phyloP scores from a whole-genome alignment of 2,797 vertebrate genomes.

The Epinephelus awoara region DNA sequence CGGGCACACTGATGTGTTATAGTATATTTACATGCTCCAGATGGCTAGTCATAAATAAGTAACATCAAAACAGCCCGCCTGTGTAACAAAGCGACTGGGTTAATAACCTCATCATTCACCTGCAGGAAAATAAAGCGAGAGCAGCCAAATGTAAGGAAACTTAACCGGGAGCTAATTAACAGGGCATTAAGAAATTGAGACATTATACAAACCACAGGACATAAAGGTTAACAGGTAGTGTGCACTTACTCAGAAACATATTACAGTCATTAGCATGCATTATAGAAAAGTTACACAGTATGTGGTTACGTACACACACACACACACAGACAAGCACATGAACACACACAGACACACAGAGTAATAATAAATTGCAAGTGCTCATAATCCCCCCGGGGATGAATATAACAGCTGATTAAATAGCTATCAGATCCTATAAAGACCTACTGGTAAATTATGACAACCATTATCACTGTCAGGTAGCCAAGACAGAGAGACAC shows the following conservation, averaged over 20 bases:
- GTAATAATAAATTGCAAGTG: slow-evolving; percentile 37
- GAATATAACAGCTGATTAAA: slow-evolving; percentile 65
- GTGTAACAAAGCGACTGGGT: slow-evolving; percentile 4
- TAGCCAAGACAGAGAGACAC: slow-evolving; percentile 26
- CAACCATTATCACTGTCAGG: slow-evolving; percentile 48
- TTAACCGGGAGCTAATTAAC: slow-evolving; percentile 29
- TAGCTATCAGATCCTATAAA: slow-evolving; percentile 52
- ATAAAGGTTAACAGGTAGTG: slow-evolving; percentile 25
- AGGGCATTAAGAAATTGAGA: background rate
- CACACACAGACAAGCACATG: slow-evolving; percentile 8
- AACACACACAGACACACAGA: background rate
- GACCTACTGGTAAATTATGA: slow-evolving; percentile 57
- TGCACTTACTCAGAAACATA: background rate
- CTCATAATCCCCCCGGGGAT: slow-evolving; percentile 37
- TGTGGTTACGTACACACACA: background rate
- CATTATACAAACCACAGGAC: background rate
- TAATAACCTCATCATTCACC: slow-evolving; percentile 43
- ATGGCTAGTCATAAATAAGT: slow-evolving; percentile 50
- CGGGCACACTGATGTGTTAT: slow-evolving; percentile 4
- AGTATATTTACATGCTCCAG: slow-evolving; percentile 24
- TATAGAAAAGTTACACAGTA: background rate
- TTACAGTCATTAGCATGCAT: slow-evolving; percentile 18
- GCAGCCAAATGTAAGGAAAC: slow-evolving; percentile 20
- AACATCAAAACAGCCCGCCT: slow-evolving; percentile 18
- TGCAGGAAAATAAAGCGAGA: slow-evolving; percentile 20